Percentiles rank a stretch among this genome's conserved stretches.
Evolutionary conservation across 2,888 invertebrate species (phyloP).

Genomic region (Ariolimax columbianus): DNA sequence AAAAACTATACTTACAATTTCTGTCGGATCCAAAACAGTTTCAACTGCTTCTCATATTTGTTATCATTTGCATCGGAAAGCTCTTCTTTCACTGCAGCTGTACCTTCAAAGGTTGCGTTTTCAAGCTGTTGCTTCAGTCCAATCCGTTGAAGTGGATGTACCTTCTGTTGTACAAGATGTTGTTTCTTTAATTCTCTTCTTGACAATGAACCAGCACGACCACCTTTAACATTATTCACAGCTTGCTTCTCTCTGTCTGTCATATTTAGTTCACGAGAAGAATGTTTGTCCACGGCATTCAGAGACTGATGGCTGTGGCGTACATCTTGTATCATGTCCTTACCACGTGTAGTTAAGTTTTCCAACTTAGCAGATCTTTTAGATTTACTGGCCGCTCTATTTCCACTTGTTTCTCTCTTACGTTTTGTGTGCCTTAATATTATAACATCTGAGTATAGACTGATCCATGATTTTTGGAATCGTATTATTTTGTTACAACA

Average conservation of each 20-base stretch:
- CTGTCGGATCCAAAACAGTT: not conserved
- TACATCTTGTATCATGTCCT: not conserved
- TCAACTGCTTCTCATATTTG: not conserved
- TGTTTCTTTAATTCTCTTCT: not conserved
- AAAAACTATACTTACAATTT: not conserved
- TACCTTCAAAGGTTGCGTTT: not conserved
- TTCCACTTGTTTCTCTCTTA: too few relatives aligned
- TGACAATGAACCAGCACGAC: not conserved
- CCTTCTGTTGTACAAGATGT: not conserved
- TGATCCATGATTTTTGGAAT: too few relatives aligned
- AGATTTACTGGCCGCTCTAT: not conserved
- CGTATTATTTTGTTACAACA: too few relatives aligned
- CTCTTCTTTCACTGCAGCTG: not conserved
- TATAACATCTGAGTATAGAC: too few relatives aligned
- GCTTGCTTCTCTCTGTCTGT: not conserved
- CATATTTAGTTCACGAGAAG: not conserved
- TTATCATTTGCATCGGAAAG: not conserved
- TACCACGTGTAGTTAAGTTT: not conserved
- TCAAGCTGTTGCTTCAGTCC: too few relatives aligned
- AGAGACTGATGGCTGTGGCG: not conserved
- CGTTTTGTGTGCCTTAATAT: too few relatives aligned
- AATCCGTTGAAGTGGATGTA: not conserved
- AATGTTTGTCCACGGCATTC: not conserved
- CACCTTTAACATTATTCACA: not conserved
- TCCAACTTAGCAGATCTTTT: not conserved